Evolutionary conservation across 1,140 invertebrate genomes (phyloP).

Genomic region (Microvelia longipes): DNA sequence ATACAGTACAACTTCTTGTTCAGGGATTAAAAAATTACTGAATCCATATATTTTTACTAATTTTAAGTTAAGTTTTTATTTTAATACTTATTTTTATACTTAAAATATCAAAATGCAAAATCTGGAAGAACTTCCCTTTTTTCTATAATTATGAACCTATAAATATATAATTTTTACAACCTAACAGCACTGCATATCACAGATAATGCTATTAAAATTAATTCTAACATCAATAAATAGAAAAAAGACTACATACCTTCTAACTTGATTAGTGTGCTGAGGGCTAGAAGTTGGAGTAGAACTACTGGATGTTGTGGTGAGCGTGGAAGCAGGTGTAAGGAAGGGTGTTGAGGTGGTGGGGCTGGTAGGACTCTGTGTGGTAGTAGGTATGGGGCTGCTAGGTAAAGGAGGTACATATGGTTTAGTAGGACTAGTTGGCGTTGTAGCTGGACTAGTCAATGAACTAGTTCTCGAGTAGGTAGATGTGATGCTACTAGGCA

Average conservation of each 20-base stretch:
- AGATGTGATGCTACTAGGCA: neutral
- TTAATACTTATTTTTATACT: too few relatives aligned
- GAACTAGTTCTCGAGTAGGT: neutral
- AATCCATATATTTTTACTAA: too few relatives aligned
- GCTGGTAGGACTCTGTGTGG: conserved; percentile 30
- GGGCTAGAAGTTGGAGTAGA: conserved; percentile 23
- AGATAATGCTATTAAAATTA: too few relatives aligned
- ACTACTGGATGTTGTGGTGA: conserved; percentile 29
- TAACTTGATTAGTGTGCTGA: conserved; percentile 22
- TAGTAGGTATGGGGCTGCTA: conserved; percentile 29
- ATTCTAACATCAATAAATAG: too few relatives aligned
- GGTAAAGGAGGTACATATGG: neutral
- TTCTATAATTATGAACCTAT: too few relatives aligned
- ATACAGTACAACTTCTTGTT: too few relatives aligned
- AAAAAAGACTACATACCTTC: conserved; percentile 14
- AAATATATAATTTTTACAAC: too few relatives aligned
- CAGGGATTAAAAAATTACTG: too few relatives aligned
- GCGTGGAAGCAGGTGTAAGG: conserved; percentile 17
- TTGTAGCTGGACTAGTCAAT: conserved; percentile 13
- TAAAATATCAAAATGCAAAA: too few relatives aligned
- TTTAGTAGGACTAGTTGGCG: neutral
- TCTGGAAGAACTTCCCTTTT: too few relatives aligned
- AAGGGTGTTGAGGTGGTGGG: conserved; percentile 28
- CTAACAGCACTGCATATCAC: too few relatives aligned
- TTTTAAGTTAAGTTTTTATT: too few relatives aligned